Percentiles rank a stretch among this genome's conserved stretches.
phyloP scores from a whole-genome alignment of 2,113 vertebrate genomes.

The Boleophthalmus pectinirostris region DNA sequence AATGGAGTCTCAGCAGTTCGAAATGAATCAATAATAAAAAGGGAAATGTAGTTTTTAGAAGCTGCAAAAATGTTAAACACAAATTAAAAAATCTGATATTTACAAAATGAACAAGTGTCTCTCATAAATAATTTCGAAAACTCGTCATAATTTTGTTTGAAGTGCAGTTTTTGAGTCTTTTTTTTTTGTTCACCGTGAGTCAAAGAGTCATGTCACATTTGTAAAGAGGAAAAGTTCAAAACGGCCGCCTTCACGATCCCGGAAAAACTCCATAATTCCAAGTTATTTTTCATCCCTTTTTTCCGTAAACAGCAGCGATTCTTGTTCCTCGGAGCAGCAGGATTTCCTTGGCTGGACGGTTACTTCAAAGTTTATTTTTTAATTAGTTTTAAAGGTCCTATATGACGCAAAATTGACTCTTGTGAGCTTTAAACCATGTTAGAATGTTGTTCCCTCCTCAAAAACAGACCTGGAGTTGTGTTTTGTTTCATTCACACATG shows the following conservation, averaged over 20 bases:
- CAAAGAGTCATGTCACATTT: conserved; percentile 33
- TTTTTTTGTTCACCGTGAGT: conserved; percentile 28
- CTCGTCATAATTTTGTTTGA: conserved; percentile 48
- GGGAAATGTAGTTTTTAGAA: conserved; percentile 5
- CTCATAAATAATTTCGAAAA: conserved; percentile 59
- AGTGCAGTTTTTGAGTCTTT: conserved; percentile 37
- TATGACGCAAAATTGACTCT: no score
- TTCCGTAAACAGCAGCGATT: not conserved
- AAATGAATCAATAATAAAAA: not conserved
- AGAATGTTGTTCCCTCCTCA: no score
- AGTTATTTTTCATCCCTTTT: not conserved
- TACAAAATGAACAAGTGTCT: conserved; percentile 30
- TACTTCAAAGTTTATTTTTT: conserved; percentile 1
- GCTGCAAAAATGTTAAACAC: conserved; percentile 28
- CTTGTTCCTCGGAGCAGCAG: conserved; percentile 28
- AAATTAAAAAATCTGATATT: conserved; percentile 33
- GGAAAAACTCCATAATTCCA: not conserved
- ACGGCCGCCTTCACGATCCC: conserved; percentile 8
- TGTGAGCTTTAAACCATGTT: no score
- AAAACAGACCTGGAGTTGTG: no score
- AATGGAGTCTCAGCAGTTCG: conserved; percentile 14
- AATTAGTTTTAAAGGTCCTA: not conserved
- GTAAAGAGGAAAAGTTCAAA: conserved; percentile 12
- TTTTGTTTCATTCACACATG: no score
- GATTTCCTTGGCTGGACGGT: conserved; percentile 6